Conservation (phyloP, 2,888 invertebrate genomes). For the Rhagonycha fulva region DNA sequence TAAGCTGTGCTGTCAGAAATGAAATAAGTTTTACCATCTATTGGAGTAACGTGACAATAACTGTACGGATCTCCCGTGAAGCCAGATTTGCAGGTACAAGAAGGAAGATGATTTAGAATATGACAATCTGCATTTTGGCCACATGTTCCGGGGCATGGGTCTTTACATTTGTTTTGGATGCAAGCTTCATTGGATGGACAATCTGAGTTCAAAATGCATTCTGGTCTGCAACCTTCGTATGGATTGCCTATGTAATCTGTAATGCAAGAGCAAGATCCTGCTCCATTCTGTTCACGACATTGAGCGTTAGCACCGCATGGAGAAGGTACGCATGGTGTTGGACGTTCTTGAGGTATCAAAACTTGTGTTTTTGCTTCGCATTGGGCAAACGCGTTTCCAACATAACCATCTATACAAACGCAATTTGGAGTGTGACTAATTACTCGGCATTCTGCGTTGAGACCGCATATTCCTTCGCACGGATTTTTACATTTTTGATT, state of each 20-base stretch:
- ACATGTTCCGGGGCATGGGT: conserved; percentile 80
- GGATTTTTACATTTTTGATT: conserved; percentile 72
- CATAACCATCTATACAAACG: conserved; percentile 62
- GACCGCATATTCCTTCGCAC: conserved; percentile 72
- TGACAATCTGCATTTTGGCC: conserved; percentile 74
- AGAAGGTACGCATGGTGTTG: conserved; percentile 64
- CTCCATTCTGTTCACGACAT: conserved; percentile 67
- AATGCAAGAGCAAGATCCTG: conserved; percentile 72
- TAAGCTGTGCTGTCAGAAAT: conserved; percentile 8
- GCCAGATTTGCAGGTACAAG: conserved; percentile 70
- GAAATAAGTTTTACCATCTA: conserved; percentile 53
- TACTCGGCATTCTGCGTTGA: conserved; percentile 72
- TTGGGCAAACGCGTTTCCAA: conserved; percentile 65
- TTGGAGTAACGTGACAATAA: conserved; percentile 59
- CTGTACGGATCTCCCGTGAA: conserved; percentile 79
- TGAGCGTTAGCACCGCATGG: conserved; percentile 72
- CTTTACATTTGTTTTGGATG: conserved; percentile 71
- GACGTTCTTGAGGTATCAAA: conserved; percentile 41
- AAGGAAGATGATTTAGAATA: conserved; percentile 73
- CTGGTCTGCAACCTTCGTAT: conserved; percentile 76
- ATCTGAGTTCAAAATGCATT: conserved; percentile 74
- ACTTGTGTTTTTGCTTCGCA: conserved; percentile 12
- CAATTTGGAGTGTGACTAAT: conserved; percentile 73
- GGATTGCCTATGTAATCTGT: conserved; percentile 77
- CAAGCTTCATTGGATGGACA: conserved; percentile 74